Percentiles rank a stretch among this genome's conserved stretches.
phyloP scores from a whole-genome alignment of 2,888 invertebrate genomes.

The Acanthacorydalis orientalis region DNA sequence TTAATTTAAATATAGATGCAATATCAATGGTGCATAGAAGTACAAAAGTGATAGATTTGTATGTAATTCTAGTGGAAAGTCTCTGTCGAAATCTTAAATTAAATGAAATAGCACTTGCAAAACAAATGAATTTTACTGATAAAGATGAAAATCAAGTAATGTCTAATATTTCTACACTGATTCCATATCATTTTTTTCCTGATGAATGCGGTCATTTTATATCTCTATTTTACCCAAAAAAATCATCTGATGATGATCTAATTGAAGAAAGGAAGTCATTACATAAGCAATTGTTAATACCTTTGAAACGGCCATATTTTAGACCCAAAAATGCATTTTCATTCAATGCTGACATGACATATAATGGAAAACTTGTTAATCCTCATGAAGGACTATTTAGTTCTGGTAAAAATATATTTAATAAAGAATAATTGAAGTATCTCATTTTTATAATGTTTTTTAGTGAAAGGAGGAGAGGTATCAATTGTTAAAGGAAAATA shows the following conservation, averaged over 20 bases:
- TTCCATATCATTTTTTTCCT: conserved; percentile 60
- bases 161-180: conserved; percentile 29
- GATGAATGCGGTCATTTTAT: conserved; percentile 57
- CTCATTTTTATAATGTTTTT: not conserved
- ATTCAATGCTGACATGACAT: conserved; percentile 30
- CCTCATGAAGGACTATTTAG: conserved; percentile 48
- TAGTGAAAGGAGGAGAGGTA: conserved; percentile 28
- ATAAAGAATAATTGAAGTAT: not conserved
- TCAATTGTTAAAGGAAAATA: conserved; percentile 68
- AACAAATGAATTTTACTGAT: conserved; percentile 26
- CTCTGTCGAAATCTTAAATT: conserved; percentile 51
- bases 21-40: conserved; percentile 51
- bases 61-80: conserved; percentile 58
- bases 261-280: conserved; percentile 44
- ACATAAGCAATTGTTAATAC: conserved; percentile 54
- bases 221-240: conserved; percentile 52
- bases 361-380: conserved; percentile 40
- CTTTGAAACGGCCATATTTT: conserved; percentile 53
- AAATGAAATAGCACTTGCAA: conserved; percentile 42
- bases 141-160: conserved; percentile 12
- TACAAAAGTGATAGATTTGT: conserved; percentile 44
- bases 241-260: conserved; percentile 46
- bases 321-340: conserved; percentile 49
- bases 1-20: conserved; percentile 51
- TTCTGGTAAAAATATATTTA: conserved; percentile 16